These are phyloP conservation scores for Lobophora halterata DNA, from an alignment of 2,888 invertebrate genomes.

Conservation along the genomic window DNA sequence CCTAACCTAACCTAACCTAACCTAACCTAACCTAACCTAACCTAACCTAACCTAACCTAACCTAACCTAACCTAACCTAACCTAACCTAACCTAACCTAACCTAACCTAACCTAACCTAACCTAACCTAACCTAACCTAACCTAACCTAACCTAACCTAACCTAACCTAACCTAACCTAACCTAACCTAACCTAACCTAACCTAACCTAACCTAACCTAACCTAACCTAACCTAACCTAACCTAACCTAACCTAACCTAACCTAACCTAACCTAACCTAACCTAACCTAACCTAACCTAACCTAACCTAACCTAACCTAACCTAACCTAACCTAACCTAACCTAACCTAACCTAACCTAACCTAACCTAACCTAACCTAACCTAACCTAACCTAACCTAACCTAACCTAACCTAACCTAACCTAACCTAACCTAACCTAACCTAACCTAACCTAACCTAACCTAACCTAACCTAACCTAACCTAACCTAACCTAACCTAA, in stretches of 20 bases:
- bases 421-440: conserved; percentile 17
- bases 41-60: conserved; percentile 24
- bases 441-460: conserved; percentile 16
- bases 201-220: conserved; percentile 27
- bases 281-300: background rate
- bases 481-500: conserved; percentile 25
- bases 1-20: conserved; percentile 30
- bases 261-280: conserved; percentile 12
- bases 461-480: conserved; percentile 19
- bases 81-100: conserved; percentile 22
- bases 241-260: conserved; percentile 14
- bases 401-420: conserved; percentile 26
- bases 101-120: conserved; percentile 15
- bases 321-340: conserved; percentile 17
- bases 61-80: conserved; percentile 27
- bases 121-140: conserved; percentile 9
- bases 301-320: conserved; percentile 7
- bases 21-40: conserved; percentile 33
- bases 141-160: conserved; percentile 12
- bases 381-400: conserved; percentile 26
- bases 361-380: conserved; percentile 11
- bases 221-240: conserved; percentile 11
- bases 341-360: conserved; percentile 18
- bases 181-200: conserved; percentile 19
- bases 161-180: conserved; percentile 12